Conservation (phyloP, 2,888 invertebrate genomes). For the Idaea straminata region DNA sequence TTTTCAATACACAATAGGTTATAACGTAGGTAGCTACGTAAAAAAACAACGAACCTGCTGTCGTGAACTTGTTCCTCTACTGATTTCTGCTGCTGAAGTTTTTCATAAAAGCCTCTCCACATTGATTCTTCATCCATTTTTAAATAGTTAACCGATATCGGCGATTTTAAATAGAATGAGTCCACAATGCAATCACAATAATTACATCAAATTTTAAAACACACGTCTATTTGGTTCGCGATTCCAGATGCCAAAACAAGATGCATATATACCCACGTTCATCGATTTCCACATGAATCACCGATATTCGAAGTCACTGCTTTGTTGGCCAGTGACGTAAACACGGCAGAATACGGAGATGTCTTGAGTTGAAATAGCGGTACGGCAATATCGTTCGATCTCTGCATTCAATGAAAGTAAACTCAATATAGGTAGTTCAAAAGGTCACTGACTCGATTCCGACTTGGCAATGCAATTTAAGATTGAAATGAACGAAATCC, state of each 20-base stretch:
- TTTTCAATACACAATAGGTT: no score
- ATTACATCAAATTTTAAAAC: conserved; percentile 4
- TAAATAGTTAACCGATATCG: neutral
- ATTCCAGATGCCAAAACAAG: conserved; percentile 32
- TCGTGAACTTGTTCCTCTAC: conserved; percentile 84
- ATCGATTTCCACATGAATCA: conserved; percentile 57
- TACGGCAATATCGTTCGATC: conserved; percentile 43
- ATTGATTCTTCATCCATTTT: conserved; percentile 86
- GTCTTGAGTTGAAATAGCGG: conserved; percentile 36
- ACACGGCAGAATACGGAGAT: conserved; percentile 43
- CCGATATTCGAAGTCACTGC: conserved; percentile 57
- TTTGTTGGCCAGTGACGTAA: conserved; percentile 63
- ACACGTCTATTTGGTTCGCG: conserved; percentile 15
- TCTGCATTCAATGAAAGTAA: neutral
- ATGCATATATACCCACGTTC: conserved; percentile 44
- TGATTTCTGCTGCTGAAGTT: conserved; percentile 82
- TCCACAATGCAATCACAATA: neutral
- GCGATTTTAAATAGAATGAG: neutral
- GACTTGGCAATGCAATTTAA: neutral
- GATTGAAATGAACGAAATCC: neutral
- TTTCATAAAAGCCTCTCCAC: conserved; percentile 88
- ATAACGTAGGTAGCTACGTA: no score
- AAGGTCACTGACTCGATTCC: conserved; percentile 50
- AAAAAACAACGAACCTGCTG: conserved; percentile 75
- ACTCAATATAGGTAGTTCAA: neutral